Evolutionary conservation across 2,797 vertebrate species (phyloP).

Genomic region (Channa striata): DNA sequence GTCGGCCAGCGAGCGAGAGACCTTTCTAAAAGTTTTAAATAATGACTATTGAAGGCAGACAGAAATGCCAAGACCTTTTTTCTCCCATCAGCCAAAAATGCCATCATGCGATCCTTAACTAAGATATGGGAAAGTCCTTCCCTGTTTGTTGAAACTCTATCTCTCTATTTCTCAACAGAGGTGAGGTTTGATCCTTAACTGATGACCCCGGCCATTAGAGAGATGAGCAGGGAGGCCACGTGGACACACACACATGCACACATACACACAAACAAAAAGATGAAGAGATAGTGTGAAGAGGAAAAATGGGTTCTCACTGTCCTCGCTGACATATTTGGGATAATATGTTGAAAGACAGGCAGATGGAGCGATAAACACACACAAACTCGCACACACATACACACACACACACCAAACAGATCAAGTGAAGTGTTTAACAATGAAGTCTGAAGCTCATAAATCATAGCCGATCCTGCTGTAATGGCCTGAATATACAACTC

Average conservation of each 20-base stretch:
- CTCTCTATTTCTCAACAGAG: slow-evolving; percentile 70
- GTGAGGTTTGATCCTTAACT: slow-evolving; percentile 71
- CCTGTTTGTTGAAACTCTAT: slow-evolving; percentile 63
- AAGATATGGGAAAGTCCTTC: slow-evolving; percentile 66
- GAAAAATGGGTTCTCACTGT: slow-evolving; percentile 57
- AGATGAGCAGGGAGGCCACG: slow-evolving; percentile 35
- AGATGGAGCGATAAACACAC: slow-evolving; percentile 36
- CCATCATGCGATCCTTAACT: slow-evolving; percentile 66
- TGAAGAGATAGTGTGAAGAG: slow-evolving; percentile 57
- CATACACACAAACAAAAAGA: slow-evolving; percentile 48
- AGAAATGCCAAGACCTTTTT: slow-evolving; percentile 51
- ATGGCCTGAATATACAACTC: slow-evolving; percentile 37
- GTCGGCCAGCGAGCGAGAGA: slow-evolving; percentile 11
- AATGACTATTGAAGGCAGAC: slow-evolving; percentile 37
- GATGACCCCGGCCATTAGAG: slow-evolving; percentile 70
- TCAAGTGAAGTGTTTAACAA: slow-evolving; percentile 50
- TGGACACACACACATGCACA: slow-evolving; percentile 32
- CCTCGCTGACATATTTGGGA: slow-evolving; percentile 58
- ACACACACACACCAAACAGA: slow-evolving; percentile 38
- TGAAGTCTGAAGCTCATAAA: slow-evolving; percentile 60
- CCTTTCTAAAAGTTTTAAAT: slow-evolving; percentile 24
- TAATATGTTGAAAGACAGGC: slow-evolving; percentile 50
- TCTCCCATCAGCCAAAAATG: slow-evolving; percentile 66
- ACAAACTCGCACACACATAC: slow-evolving; percentile 6
- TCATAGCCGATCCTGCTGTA: slow-evolving; percentile 44